Conservation (phyloP, 2,888 invertebrate species). For the Ariolimax columbianus region DNA sequence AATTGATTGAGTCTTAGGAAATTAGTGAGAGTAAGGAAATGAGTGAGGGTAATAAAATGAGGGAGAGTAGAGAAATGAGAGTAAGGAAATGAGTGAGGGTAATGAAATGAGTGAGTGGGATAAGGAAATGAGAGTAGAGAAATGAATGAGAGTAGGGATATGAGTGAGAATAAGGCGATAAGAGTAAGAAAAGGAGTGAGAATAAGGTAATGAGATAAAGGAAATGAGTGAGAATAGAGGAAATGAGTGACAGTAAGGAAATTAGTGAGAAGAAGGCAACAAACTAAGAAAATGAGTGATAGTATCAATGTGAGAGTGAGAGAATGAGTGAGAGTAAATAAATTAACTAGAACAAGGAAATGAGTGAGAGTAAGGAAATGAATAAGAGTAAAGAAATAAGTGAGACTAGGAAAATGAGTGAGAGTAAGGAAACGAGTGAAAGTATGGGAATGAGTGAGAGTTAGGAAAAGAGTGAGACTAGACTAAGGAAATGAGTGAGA, state of each 20-base stretch:
- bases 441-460: neutral
- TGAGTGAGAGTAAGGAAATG: neutral
- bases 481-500: neutral
- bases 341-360: neutral
- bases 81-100: neutral
- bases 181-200: neutral
- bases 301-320: neutral
- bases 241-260: neutral
- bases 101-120: neutral
- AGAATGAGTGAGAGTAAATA: neutral
- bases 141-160: neutral
- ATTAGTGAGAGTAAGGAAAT: constrained; percentile 18
- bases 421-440: neutral
- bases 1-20: constrained; percentile 1
- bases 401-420: neutral
- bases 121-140: neutral
- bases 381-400: neutral
- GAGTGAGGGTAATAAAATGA: neutral
- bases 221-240: constrained; percentile 3
- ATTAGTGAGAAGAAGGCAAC: too few relatives aligned
- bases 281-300: neutral
- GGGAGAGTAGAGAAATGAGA: neutral
- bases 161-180: neutral
- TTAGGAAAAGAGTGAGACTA: neutral
- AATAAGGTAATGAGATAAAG: constrained; percentile 10